Evolutionary conservation across 2,113 vertebrate species (phyloP).

Genomic region (Echinops telfairi): DNA sequence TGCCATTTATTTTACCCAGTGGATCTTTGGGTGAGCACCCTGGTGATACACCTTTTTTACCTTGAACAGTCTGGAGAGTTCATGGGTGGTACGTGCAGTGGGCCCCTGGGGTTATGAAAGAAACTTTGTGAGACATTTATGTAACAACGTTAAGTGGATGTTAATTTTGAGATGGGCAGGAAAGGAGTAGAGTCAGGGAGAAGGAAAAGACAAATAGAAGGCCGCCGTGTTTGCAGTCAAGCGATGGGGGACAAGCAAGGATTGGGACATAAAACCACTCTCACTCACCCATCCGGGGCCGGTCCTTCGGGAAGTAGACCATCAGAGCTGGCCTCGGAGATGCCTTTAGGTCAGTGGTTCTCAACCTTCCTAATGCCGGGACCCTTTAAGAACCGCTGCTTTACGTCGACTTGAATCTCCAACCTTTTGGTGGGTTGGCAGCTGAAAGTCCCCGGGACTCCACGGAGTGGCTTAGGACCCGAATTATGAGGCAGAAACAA

Average conservation of each 20-base stretch:
- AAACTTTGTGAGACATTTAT: neutral
- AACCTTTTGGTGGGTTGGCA: neutral
- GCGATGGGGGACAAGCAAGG: neutral
- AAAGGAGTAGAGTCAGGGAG: constrained; percentile 52
- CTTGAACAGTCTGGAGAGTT: neutral
- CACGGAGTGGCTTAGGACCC: neutral
- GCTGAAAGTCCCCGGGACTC: neutral
- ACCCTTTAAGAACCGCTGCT: no score
- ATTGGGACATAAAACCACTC: no score
- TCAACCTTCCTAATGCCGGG: no score
- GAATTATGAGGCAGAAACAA: neutral
- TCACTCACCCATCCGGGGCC: neutral
- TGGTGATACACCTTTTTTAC: neutral
- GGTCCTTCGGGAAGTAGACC: neutral
- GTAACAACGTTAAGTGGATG: constrained; percentile 40
- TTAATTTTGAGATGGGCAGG: constrained; percentile 66
- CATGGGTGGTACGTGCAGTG: neutral
- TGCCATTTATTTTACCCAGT: neutral
- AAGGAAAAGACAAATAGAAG: neutral
- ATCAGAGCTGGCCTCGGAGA: neutral
- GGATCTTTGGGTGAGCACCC: neutral
- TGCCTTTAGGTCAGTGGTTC: no score
- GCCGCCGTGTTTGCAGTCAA: neutral
- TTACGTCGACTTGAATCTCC: neutral
- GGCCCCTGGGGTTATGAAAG: constrained; percentile 12